Evolutionary conservation across 2,113 vertebrate species (phyloP).

Genomic region (Phoxinus phoxinus): DNA sequence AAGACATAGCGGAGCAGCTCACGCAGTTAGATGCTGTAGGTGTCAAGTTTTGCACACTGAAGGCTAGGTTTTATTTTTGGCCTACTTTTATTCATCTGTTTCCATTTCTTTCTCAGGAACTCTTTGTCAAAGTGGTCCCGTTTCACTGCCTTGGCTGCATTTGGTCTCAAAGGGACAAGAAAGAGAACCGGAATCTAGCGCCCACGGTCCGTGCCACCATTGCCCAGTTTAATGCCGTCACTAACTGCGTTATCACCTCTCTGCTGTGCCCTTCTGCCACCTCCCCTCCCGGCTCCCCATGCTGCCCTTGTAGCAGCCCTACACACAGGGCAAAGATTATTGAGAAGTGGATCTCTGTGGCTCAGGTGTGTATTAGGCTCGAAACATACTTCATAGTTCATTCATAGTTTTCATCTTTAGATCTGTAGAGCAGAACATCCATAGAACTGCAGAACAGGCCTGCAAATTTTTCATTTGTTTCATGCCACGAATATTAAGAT

Average conservation of each 20-base stretch:
- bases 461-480: no score
- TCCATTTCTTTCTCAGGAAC: slow-evolving; percentile 69
- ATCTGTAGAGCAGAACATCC: no score
- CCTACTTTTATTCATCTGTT: neutral
- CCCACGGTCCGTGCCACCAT: slow-evolving; percentile 86
- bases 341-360: slow-evolving; percentile 85
- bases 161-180: slow-evolving; percentile 90
- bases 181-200: slow-evolving; percentile 76
- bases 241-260: slow-evolving; percentile 83
- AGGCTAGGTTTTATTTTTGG: neutral
- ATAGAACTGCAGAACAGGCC: no score
- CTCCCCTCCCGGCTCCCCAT: slow-evolving; percentile 59
- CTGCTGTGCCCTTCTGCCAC: slow-evolving; percentile 73
- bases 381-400: neutral
- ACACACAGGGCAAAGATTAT: slow-evolving; percentile 73
- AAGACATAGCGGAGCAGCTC: slow-evolving; percentile 84
- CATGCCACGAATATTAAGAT: no score
- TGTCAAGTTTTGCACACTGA: slow-evolving; percentile 1
- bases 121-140: slow-evolving; percentile 79
- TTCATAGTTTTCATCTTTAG: no score
- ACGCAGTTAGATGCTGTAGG: slow-evolving; percentile 84
- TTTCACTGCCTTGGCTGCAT: slow-evolving; percentile 88
- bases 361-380: slow-evolving; percentile 75
- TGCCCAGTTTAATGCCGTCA: slow-evolving; percentile 86
- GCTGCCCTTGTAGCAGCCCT: slow-evolving; percentile 53